Evolutionary conservation across 1,140 invertebrate genomes (phyloP), one percentile per base, ranked within the genome.

Genomic region (Scaptomyza montana): DNA sequence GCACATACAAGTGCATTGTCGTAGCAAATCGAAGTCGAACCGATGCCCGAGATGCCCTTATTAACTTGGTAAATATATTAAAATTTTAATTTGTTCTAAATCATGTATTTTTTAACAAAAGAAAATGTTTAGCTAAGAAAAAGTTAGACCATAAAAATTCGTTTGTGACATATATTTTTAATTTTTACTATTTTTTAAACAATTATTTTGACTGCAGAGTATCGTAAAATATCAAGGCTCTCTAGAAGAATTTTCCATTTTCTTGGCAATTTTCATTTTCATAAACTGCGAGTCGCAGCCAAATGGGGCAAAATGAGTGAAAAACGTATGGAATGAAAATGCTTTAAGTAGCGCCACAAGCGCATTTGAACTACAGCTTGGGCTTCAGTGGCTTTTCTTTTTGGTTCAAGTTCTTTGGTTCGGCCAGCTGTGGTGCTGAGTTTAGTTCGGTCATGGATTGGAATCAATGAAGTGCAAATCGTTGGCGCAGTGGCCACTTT

Each of bases 391-490:
- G 41, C 10, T 46, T 33, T 9, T 9, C 9, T 36, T 45, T 25
- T 12, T 54, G 13, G 43, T 28, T 28, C 12, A 19, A 10, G n/a
- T 33, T 3, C 30, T 4, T 43, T 36, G 33, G 30, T 12, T 43
- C 33, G 43, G 16, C 56, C 43, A 28, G 28, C 43, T 59, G 56
- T 47, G 56, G 4, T 43, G 8, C 0, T 9, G 33, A 36, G 25
- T 75, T 10, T 43, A 46, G 67, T 30, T 41, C 50, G 57, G 56
- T 45, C 50, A 60, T 63, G 47, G 63, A 61, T 63, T 78, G 63
- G 45, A 79, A 46, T 77, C 82, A 87, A 87, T 87, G 82, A 82
- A 87, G 82, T 87, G 82, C 84, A 79, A 87, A 82, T 71, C 84
- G 62, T 82, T 82, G 84, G 78, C 66, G 61, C 74, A 74, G 59